Evolutionary conservation across 2,797 vertebrate genomes (phyloP).

Genomic region (Cynopterus sphinx): DNA sequence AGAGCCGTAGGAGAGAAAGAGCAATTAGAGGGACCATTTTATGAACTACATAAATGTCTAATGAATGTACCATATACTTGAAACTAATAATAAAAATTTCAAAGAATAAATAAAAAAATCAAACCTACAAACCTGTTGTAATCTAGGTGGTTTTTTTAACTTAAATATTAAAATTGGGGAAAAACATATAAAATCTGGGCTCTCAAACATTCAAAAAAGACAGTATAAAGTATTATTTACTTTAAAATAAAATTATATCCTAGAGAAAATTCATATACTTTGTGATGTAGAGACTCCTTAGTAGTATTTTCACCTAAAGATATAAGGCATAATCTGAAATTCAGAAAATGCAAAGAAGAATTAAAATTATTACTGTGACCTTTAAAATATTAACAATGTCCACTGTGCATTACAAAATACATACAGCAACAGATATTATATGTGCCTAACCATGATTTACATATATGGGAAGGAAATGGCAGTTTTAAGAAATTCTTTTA

Average conservation of each 20-base stretch:
- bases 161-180: not conserved
- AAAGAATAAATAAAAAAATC: not conserved
- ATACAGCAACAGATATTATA: not conserved
- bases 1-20: too few species aligned
- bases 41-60: too few species aligned
- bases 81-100: too few species aligned
- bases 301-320: not conserved
- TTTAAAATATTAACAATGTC: not conserved
- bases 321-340: not conserved
- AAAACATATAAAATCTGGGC: not conserved
- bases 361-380: not conserved
- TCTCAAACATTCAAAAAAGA: not conserved
- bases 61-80: too few species aligned
- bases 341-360: not conserved
- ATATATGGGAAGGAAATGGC: not conserved
- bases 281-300: not conserved
- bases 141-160: not conserved
- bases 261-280: not conserved
- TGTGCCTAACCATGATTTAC: not conserved
- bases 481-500: conserved; percentile 52
- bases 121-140: not conserved
- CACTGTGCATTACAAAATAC: not conserved
- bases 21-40: too few species aligned
- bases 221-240: not conserved
- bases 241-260: not conserved